phyloP scores from a whole-genome alignment of 2,797 vertebrate genomes.

The Selene dorsalis region DNA sequence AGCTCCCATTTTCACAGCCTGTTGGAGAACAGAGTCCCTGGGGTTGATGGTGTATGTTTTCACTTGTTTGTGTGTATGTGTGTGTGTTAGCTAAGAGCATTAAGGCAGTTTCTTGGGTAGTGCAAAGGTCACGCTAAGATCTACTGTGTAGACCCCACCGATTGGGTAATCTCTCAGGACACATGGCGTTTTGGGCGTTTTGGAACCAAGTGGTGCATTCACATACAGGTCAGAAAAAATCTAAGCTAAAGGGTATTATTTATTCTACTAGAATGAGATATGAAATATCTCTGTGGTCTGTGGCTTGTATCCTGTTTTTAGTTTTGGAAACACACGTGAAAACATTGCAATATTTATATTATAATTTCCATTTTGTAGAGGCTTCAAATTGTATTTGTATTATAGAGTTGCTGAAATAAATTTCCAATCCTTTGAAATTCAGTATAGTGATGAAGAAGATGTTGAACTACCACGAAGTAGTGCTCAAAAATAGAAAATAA shows the following conservation, averaged over 20 bases:
- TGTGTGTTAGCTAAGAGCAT: constrained; percentile 12
- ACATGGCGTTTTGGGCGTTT: background rate
- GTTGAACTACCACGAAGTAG: constrained; percentile 5
- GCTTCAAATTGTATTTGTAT: background rate
- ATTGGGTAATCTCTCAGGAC: constrained; percentile 16
- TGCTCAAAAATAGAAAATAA: constrained; percentile 28
- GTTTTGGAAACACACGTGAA: background rate
- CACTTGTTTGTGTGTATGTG: background rate
- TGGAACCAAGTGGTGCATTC: constrained; percentile 31
- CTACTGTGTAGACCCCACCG: background rate
- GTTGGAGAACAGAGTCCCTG: constrained; percentile 35
- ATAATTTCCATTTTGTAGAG: background rate
- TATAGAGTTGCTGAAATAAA: background rate
- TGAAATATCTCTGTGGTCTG: constrained; percentile 3
- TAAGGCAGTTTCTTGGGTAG: constrained; percentile 29
- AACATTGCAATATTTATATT: background rate
- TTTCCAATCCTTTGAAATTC: constrained; percentile 5
- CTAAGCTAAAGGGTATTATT: background rate
- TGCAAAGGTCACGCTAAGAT: constrained; percentile 43
- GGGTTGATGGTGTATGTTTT: background rate
- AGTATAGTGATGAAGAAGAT: background rate
- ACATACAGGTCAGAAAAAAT: constrained; percentile 7
- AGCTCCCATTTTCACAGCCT: constrained; percentile 43
- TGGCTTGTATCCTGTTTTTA: background rate
- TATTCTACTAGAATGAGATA: constrained; percentile 5